Evolutionary conservation across 2,888 invertebrate genomes (phyloP).

Genomic region (Cerastis rubricosa): DNA sequence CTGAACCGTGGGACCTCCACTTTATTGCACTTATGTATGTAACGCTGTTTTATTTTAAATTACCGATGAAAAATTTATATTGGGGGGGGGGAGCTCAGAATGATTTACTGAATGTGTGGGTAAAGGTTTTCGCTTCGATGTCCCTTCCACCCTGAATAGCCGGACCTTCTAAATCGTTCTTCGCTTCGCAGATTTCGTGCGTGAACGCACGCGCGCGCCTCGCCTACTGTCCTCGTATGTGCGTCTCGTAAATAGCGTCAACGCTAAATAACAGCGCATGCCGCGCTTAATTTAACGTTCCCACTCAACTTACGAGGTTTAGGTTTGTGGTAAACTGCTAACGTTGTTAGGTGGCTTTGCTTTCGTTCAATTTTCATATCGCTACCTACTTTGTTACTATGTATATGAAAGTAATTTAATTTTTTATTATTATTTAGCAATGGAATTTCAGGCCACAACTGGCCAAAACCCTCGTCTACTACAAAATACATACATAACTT

Average conservation of each 20-base stretch:
- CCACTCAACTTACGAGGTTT: conserved; percentile 49
- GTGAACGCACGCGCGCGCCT: conserved; percentile 43
- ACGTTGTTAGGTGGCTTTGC: conserved; percentile 25
- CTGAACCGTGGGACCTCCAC: too few species aligned
- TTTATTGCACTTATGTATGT: too few species aligned
- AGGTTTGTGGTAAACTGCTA: conserved; percentile 36
- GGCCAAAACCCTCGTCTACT: neutral
- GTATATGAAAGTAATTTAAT: neutral
- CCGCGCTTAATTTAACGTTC: conserved; percentile 50
- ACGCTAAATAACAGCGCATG: conserved; percentile 61
- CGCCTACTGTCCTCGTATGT: conserved; percentile 54
- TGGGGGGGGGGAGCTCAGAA: too few species aligned
- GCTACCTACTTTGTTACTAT: conserved; percentile 3
- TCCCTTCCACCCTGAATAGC: too few species aligned
- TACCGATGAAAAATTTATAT: too few species aligned
- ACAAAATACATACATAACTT: neutral
- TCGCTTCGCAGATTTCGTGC: neutral
- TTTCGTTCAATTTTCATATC: conserved; percentile 22
- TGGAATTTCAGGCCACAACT: neutral
- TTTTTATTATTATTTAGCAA: too few species aligned
- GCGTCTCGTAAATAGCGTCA: conserved; percentile 63
- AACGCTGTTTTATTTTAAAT: too few species aligned
- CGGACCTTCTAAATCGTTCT: conserved; percentile 30
- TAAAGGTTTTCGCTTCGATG: too few species aligned
- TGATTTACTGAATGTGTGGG: too few species aligned